Percentiles rank a stretch among this genome's conserved stretches.
phyloP scores from a whole-genome alignment of 2,113 vertebrate species.

The Dermatemys mawii region DNA sequence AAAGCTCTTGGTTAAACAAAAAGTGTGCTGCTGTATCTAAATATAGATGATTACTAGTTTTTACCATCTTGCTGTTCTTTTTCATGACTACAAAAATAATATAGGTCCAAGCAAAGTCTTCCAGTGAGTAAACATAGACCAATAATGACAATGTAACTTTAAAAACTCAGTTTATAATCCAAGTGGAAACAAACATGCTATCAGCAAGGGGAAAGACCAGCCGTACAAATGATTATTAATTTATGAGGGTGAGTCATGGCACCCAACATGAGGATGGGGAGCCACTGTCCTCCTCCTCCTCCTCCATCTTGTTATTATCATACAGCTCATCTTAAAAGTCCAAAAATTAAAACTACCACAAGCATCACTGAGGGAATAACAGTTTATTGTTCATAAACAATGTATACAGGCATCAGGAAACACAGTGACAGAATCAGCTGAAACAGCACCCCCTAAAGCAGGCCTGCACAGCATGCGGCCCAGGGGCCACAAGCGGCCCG shows the following conservation, averaged over 20 bases:
- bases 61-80: neutral
- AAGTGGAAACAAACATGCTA: neutral
- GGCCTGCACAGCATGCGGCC: too few relatives aligned
- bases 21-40: neutral
- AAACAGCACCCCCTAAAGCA: neutral
- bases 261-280: neutral
- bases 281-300: neutral
- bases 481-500: too few relatives aligned
- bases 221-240: neutral
- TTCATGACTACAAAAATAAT: neutral
- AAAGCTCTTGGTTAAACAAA: neutral
- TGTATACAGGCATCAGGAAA: conserved; percentile 15
- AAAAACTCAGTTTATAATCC: neutral
- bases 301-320: neutral
- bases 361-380: neutral
- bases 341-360: neutral
- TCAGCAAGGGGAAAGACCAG: neutral
- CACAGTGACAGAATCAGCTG: neutral
- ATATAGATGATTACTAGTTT: neutral
- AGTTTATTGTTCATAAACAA: conserved; percentile 21
- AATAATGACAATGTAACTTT: neutral
- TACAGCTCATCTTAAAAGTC: neutral
- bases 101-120: neutral
- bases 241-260: neutral
- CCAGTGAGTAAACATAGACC: neutral